Evolutionary conservation across 2,113 vertebrate species (phyloP), one percentile per base, ranked within the genome.

Genomic region (Carassius gibelio): DNA sequence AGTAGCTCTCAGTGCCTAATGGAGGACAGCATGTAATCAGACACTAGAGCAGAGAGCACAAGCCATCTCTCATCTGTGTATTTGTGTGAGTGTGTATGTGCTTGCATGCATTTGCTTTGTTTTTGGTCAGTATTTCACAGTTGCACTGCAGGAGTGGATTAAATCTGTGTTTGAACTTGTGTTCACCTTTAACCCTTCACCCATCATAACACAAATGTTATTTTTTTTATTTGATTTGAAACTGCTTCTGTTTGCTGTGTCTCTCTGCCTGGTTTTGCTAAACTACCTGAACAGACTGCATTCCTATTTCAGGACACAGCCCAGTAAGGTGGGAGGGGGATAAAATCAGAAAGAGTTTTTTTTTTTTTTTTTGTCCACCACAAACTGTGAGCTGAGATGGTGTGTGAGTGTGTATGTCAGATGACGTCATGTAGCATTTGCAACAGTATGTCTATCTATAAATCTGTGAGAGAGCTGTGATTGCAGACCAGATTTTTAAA

Each of bases 11-110:
- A 84, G 86, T 89, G 82, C 91, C 90, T 93, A 92, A 93, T 93
- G 91, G 93, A 93, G 89, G 90, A 87, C 90, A 79, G 89, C 86
- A 88, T 93, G 92, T 92, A 93, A 93, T 89, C 89, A 82, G 91
- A 93, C 92, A 91, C 91, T 82, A 85, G 52, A 45, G 42, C 30
- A 48, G 77, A 84, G 34, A 75, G 59, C 68, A 80, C 82, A 86
- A 74, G 15, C 87, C 64, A 75, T 68, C 50, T 83, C 30, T 68
- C 14, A 21, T 79, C 68, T 72, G 38, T 77, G 34, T 74, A 38
- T 82, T 52, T 75, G 68, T 75, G 68, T 69, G 30, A 50, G 55
- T 74, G 23, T 36, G 3, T 38, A 4, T 38, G 42, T 45, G 50
- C 21, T 55, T 81, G 69, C 38, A 48, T 86, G 61, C 64, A 26